phyloP scores from a whole-genome alignment of 2,888 invertebrate species.

The Eupithecia exiguata region DNA sequence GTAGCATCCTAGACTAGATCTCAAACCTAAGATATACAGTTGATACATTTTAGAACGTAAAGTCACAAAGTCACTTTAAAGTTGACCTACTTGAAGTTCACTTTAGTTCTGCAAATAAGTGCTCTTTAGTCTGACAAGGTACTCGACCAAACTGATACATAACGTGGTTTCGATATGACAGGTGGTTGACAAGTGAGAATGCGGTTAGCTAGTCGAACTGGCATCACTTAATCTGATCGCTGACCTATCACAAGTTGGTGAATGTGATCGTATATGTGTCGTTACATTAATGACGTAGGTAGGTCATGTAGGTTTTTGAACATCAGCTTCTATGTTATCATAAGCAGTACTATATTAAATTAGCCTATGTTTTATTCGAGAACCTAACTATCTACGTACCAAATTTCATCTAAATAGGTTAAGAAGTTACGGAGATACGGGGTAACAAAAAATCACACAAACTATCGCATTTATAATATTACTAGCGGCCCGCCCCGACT shows the following conservation, averaged over 20 bases:
- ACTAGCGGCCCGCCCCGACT: no score
- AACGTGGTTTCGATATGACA: background rate
- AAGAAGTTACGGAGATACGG: no score
- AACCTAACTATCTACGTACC: no score
- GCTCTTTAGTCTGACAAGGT: background rate
- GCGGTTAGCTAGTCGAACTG: slow-evolving; percentile 3
- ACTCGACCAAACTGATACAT: background rate
- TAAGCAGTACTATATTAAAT: no score
- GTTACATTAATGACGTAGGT: background rate
- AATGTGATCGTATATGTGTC: background rate
- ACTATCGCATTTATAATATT: no score
- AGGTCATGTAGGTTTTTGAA: background rate
- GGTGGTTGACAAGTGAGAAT: slow-evolving; percentile 7
- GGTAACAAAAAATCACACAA: no score
- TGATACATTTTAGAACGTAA: background rate
- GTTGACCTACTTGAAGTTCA: background rate
- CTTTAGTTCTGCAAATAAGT: background rate
- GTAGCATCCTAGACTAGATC: background rate
- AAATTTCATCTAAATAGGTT: no score
- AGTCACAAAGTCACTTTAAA: no score
- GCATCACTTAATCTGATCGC: slow-evolving; percentile 11
- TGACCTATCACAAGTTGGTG: slow-evolving; percentile 3
- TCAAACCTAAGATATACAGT: background rate
- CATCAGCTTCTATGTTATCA: background rate
- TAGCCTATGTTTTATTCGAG: no score